Conservation (phyloP, 1,140 invertebrate genomes). For the Drosophila ficusphila region DNA sequence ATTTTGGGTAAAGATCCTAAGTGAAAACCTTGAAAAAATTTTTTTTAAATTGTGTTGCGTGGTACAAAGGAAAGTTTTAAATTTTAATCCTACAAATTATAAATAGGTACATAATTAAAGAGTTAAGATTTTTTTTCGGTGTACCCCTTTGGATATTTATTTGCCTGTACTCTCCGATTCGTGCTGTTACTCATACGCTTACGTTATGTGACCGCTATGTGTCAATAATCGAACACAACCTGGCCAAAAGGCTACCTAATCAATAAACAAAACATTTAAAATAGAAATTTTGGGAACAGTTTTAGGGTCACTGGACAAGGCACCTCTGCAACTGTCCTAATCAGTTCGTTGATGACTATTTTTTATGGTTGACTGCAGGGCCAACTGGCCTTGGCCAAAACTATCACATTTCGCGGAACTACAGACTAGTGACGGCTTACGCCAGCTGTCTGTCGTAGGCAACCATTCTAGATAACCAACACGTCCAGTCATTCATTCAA, state of each 20-base stretch:
- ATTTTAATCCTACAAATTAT: too few relatives aligned
- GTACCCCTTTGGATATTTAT: constrained; percentile 33
- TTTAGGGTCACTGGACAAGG: constrained; percentile 16
- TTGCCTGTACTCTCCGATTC: constrained; percentile 25
- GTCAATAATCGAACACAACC: constrained; percentile 38
- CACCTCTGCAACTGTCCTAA: not conserved
- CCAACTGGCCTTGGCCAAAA: constrained; percentile 2
- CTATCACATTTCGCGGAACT: constrained; percentile 12
- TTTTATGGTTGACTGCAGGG: not conserved
- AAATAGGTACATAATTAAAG: too few relatives aligned
- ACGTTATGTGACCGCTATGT: constrained; percentile 49
- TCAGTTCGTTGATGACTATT: constrained; percentile 9
- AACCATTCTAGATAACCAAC: constrained; percentile 43
- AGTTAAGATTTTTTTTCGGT: not conserved
- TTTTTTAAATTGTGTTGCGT: too few relatives aligned
- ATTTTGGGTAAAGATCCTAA: too few relatives aligned
- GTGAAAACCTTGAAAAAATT: too few relatives aligned
- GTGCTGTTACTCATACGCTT: constrained; percentile 61
- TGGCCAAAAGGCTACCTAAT: constrained; percentile 42
- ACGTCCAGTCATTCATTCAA: constrained; percentile 38
- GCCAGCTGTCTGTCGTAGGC: constrained; percentile 14
- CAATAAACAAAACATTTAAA: constrained; percentile 37
- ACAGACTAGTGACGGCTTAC: constrained; percentile 17
- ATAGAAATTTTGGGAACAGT: constrained; percentile 6
- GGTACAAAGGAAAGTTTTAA: too few relatives aligned